Conservation (phyloP, 2,113 vertebrate species). For the Columbina picui region DNA sequence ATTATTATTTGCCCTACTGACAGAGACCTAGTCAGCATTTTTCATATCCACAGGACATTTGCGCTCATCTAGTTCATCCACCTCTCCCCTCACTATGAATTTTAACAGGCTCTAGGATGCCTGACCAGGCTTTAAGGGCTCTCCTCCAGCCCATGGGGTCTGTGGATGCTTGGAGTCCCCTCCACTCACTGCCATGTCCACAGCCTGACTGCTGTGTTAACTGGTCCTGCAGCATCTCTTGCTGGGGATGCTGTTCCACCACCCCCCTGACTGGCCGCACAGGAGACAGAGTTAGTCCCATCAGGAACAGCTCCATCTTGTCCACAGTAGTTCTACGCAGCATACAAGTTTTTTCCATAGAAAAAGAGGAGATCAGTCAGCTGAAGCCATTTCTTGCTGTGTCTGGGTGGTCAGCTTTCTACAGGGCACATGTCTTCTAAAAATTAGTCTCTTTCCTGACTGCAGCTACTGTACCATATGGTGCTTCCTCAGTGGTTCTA, state of each 20-base stretch:
- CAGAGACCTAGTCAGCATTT: conserved; percentile 11
- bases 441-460: not conserved
- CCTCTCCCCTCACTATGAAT: not conserved
- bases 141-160: not conserved
- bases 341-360: not conserved
- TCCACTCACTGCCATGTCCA: too few species aligned
- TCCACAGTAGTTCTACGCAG: not conserved
- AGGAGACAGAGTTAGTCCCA: not conserved
- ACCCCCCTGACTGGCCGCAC: fast-evolving
- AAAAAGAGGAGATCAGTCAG: not conserved
- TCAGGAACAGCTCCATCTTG: not conserved
- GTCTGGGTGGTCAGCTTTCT: fast-evolving
- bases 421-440: not conserved
- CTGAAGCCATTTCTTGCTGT: not conserved
- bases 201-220: not conserved
- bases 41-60: not conserved
- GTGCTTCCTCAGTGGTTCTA: not conserved
- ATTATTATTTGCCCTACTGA: conserved; percentile 26
- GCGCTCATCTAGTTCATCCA: not conserved
- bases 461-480: fast-evolving
- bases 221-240: not conserved
- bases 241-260: not conserved
- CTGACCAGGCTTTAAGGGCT: not conserved
- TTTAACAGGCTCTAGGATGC: not conserved
- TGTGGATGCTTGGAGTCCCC: not conserved